Conservation (phyloP, 2,797 vertebrate species). For the Catamblyrhynchus diadema region DNA sequence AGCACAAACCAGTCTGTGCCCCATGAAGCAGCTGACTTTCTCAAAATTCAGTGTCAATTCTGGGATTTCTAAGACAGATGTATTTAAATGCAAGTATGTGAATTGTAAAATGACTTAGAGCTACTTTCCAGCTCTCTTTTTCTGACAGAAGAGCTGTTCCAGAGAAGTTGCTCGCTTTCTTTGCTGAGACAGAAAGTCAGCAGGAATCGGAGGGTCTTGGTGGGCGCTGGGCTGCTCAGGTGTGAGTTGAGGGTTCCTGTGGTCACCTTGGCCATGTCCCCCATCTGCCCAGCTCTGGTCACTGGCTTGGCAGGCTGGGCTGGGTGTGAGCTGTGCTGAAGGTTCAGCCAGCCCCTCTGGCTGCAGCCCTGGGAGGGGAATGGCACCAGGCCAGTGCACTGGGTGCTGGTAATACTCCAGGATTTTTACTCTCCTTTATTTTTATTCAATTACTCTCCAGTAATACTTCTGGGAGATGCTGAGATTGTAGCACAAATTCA, state of each 20-base stretch:
- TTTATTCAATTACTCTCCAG: not conserved
- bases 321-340: not conserved
- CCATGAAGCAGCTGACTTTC: not conserved
- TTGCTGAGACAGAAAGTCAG: not conserved
- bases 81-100: not conserved
- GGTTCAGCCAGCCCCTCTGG: not conserved
- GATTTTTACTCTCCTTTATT: not conserved
- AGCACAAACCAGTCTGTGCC: not conserved
- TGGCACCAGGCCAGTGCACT: rapidly evolving
- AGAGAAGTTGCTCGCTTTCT: not conserved
- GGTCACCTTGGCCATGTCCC: not conserved
- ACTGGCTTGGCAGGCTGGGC: not conserved
- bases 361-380: not conserved
- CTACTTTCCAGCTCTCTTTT: not conserved
- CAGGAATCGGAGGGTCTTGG: not conserved
- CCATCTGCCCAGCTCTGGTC: not conserved
- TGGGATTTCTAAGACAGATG: not conserved
- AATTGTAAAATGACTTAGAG: not conserved
- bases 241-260: not conserved
- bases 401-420: not conserved
- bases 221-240: not conserved
- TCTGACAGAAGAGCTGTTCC: not conserved
- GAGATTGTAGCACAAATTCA: not conserved
- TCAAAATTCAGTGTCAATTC: not conserved
- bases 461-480: not conserved